These are phyloP conservation scores for Aethes cnicana DNA, from an alignment of 2,888 invertebrate species.

Conservation along the genomic window DNA sequence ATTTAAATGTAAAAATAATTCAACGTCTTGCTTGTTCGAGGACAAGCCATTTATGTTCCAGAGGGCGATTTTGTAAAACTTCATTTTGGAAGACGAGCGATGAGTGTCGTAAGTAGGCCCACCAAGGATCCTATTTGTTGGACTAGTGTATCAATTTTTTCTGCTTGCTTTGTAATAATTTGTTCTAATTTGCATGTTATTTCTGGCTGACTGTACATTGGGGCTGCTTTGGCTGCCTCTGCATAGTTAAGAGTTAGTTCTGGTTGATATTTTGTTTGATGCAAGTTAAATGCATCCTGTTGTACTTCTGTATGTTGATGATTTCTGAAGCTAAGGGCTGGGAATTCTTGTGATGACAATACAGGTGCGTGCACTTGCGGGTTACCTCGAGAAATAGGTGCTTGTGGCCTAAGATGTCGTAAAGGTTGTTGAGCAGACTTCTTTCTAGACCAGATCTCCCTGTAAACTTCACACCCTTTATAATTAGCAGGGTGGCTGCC, in stretches of 20 bases:
- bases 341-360: too few species aligned
- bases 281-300: too few species aligned
- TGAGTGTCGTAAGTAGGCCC: conserved; percentile 5
- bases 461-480: too few species aligned
- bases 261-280: too few species aligned
- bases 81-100: background rate
- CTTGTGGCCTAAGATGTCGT: too few species aligned
- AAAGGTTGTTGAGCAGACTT: background rate
- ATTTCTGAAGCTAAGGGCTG: too few species aligned
- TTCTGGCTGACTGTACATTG: background rate
- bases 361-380: too few species aligned
- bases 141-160: conserved; percentile 4
- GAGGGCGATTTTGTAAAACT: conserved; percentile 29
- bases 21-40: background rate
- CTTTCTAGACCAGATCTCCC: background rate
- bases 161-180: conserved; percentile 4
- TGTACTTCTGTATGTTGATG: too few species aligned
- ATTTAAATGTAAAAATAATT: background rate
- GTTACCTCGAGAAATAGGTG: too few species aligned
- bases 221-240: background rate
- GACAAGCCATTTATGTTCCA: conserved; percentile 6
- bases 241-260: too few species aligned
- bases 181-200: background rate
- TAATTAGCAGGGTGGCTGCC: conserved; percentile 5
- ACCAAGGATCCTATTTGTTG: conserved; percentile 5